Evolutionary conservation across 2,797 vertebrate genomes (phyloP), one percentile per base, ranked within the genome.

Genomic region (Leptatherina wallacei): DNA sequence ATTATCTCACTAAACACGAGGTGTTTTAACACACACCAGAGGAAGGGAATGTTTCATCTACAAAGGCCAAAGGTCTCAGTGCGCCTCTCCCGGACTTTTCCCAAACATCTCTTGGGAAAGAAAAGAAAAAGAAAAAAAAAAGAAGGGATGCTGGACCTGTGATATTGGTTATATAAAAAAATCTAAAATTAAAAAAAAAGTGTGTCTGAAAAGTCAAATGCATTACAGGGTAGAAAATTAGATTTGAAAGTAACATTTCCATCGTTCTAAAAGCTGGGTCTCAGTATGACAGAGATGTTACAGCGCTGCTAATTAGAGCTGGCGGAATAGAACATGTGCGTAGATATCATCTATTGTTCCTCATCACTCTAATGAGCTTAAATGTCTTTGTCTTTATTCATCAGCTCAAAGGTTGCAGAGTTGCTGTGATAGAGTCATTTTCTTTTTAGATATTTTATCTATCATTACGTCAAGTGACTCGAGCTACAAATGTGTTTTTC

Each of bases 361-460:
- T 90, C 83, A 92, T 92, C 90, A 91, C 81, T 85, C 81, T 93
- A 93, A 93, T 91, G 89, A 90, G 88, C 80, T 84, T 87, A 88
- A 93, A 91, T 87, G 83, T 86, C 88, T 91, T 90, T 86, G 89
- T 92, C 88, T 91, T 89, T 74, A 90, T 88, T 89, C 86, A 88
- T 93, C 87, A 89, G 84, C 80, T 90, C 88, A 88, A 90, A 87
- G 88, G 88, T 89, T 86, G 73, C 76, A 61, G 65, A 75, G 74
- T 78, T 67, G 55, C 78, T 47, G 63, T 65, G 66, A 71, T 22
- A 40, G 52, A 84, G 77, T 84, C 57, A 67, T 73, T 75, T 58
- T 81, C 33, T 81, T 82, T 88, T 85, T 38, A 64, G 65, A 60
- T 55, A 71, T 74, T 49, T 65, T 44, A 75, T 78, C 64, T 57